Conservation (phyloP, 2,888 invertebrate species). For the Apamea epomidion region DNA sequence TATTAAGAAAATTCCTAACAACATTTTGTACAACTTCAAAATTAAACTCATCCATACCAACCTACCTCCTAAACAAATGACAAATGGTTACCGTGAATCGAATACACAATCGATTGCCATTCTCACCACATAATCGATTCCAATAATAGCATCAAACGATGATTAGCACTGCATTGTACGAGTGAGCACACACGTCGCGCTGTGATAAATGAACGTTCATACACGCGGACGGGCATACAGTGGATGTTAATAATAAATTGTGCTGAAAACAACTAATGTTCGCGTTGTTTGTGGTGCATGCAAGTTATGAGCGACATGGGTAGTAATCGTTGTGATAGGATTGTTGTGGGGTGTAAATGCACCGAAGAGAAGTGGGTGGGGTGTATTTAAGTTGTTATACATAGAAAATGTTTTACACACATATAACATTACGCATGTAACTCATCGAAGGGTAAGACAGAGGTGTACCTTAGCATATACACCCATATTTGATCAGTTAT, state of each 20-base stretch:
- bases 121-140: conserved; percentile 47
- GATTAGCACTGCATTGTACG: conserved; percentile 53
- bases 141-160: conserved; percentile 55
- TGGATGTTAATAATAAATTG: conserved; percentile 75
- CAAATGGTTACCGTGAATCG: conserved; percentile 23
- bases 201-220: conserved; percentile 74
- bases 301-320: conserved; percentile 30
- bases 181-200: conserved; percentile 41
- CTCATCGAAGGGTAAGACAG: no score
- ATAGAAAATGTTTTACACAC: no score
- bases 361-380: no score
- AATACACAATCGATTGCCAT: conserved; percentile 34
- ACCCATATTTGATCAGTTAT: no score
- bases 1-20: background rate
- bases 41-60: background rate
- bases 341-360: no score
- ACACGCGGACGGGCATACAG: conserved; percentile 65
- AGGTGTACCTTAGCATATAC: no score
- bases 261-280: conserved; percentile 61
- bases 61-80: conserved; percentile 22
- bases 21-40: background rate
- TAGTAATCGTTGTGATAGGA: no score
- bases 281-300: conserved; percentile 37
- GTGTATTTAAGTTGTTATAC: no score
- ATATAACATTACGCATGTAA: no score